Evolutionary conservation across 2,888 invertebrate genomes (phyloP).

Genomic region (Cryptocheilus praepositus): DNA sequence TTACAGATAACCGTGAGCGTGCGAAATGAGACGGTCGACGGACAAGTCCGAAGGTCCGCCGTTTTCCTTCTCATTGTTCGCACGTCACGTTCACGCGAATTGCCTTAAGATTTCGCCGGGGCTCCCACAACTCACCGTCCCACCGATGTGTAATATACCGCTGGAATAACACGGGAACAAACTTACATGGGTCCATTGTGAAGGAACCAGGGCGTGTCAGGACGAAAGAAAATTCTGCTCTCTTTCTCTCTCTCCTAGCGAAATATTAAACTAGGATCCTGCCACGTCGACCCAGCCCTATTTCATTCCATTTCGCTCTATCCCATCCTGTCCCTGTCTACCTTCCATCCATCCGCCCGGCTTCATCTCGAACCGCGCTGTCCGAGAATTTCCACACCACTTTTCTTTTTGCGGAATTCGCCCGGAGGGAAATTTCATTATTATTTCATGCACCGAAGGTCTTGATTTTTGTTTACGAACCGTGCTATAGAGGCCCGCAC

Average conservation of each 20-base stretch:
- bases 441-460: constrained; percentile 24
- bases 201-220: constrained; percentile 28
- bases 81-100: too few species aligned
- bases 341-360: constrained; percentile 8
- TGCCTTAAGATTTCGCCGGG: not conserved
- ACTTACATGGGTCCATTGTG: constrained; percentile 60
- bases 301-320: not conserved
- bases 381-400: constrained; percentile 25
- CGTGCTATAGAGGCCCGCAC: not conserved
- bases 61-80: not conserved
- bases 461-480: not conserved
- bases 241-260: not conserved
- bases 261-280: constrained; percentile 21
- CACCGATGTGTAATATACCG: not conserved
- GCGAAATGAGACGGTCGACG: too few species aligned
- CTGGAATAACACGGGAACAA: constrained; percentile 38
- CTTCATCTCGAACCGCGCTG: not conserved
- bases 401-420: not conserved
- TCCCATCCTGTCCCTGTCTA: not conserved
- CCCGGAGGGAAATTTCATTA: constrained; percentile 24
- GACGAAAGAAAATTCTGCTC: not conserved
- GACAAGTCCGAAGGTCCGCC: too few species aligned
- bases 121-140: not conserved
- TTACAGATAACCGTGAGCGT: too few species aligned
- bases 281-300: not conserved